A percentile compares a stretch with the other conserved stretches of the same genome.
These are phyloP conservation scores for Cephalopterus ornatus DNA, from an alignment of 2,113 vertebrate species.

Conservation along the genomic window DNA sequence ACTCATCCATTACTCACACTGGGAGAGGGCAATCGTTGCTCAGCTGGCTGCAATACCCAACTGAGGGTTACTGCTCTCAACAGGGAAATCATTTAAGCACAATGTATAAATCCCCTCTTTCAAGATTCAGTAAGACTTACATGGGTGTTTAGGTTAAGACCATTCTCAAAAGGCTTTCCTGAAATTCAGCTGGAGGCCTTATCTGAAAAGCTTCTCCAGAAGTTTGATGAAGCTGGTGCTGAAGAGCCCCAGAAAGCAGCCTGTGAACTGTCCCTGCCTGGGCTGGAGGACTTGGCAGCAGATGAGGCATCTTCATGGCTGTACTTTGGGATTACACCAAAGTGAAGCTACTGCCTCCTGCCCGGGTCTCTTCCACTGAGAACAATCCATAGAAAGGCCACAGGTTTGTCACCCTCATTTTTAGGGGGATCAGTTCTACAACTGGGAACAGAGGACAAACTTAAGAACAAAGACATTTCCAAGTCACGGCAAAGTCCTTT, in stretches of 20 bases:
- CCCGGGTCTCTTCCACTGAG: background rate
- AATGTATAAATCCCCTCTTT: background rate
- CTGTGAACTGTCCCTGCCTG: fast-evolving
- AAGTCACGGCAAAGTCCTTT: background rate
- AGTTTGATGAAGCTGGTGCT: background rate
- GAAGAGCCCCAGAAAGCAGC: background rate
- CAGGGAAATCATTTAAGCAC: background rate
- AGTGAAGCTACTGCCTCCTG: background rate
- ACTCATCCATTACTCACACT: fast-evolving
- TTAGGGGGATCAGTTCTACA: background rate
- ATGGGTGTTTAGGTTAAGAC: background rate
- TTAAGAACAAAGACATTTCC: background rate
- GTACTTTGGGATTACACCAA: background rate
- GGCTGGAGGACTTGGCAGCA: background rate
- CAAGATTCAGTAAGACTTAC: background rate
- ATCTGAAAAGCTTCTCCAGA: background rate
- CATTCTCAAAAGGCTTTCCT: background rate
- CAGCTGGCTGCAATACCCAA: background rate
- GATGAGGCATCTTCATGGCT: background rate
- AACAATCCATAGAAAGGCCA: background rate
- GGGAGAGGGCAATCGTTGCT: background rate
- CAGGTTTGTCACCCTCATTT: background rate
- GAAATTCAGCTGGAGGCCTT: background rate
- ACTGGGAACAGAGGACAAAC: background rate
- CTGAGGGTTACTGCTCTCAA: background rate